A percentile compares a stretch with the other conserved stretches of the same genome.
These are phyloP conservation scores for Epiperipatus broadwayi DNA, from an alignment of 2,888 invertebrate species.

Conservation along the genomic window DNA sequence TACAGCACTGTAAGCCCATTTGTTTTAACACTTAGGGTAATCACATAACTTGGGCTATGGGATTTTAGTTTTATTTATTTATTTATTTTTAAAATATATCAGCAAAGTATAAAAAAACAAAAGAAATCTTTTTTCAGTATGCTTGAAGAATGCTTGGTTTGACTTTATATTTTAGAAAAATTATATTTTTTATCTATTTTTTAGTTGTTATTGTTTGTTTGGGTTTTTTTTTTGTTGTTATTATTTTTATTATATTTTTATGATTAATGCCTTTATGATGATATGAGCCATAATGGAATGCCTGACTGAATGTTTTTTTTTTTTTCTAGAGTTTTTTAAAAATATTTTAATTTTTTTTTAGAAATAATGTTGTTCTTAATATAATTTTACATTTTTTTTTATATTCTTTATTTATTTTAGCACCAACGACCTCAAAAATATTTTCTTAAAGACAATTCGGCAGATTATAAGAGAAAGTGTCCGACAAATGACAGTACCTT, in stretches of 20 bases:
- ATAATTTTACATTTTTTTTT: background rate
- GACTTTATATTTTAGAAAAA: no score
- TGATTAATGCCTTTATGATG: background rate
- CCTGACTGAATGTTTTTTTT: background rate
- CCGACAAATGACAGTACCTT: conserved; percentile 84
- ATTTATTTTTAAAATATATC: no score
- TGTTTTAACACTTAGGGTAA: no score
- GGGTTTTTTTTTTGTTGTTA: background rate
- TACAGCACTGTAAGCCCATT: no score
- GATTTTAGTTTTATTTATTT: no score
- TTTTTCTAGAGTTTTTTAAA: background rate
- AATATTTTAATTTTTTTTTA: conserved; percentile 5
- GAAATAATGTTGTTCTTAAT: background rate
- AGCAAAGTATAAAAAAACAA: no score
- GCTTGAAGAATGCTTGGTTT: no score
- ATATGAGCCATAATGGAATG: background rate
- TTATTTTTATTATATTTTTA: background rate
- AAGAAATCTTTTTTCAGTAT: no score
- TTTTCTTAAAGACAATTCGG: conserved; percentile 85
- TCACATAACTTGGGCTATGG: no score
- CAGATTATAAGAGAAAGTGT: conserved; percentile 94
- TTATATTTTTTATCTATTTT: no score
- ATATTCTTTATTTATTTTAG: conserved; percentile 32
- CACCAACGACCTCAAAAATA: conserved; percentile 85
- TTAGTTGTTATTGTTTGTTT: conserved; percentile 7